phyloP scores from a whole-genome alignment of 2,797 vertebrate genomes.

The Agapornis canus region DNA sequence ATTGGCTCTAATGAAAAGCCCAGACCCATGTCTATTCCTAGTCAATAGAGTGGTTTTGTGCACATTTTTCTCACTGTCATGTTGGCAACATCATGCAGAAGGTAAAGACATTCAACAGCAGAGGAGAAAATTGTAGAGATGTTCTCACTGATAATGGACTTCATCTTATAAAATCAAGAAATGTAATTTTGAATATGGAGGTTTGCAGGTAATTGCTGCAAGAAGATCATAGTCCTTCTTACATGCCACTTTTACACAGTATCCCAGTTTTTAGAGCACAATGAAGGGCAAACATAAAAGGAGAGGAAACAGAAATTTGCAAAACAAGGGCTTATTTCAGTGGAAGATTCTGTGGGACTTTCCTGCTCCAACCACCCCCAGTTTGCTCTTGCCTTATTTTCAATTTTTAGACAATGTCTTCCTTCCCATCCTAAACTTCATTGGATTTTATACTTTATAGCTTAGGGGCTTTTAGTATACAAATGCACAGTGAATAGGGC shows the following conservation, averaged over 20 bases:
- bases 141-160: not conserved
- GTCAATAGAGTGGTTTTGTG: not conserved
- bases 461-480: not conserved
- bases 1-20: not conserved
- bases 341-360: conserved; percentile 46
- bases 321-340: not conserved
- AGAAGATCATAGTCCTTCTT: not conserved
- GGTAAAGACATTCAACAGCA: not conserved
- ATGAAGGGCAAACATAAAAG: not conserved
- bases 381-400: conserved; percentile 27
- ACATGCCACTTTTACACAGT: not conserved
- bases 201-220: not conserved
- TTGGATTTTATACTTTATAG: not conserved
- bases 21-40: not conserved
- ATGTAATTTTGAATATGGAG: not conserved
- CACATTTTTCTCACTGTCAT: not conserved
- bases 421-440: not conserved
- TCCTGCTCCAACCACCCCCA: conserved; percentile 17
- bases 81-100: not conserved
- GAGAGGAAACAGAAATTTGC: conserved; percentile 6
- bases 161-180: not conserved
- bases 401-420: not conserved
- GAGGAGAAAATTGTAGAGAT: not conserved
- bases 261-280: not conserved
- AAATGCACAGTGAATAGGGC: not conserved